Percentiles rank a stretch among this genome's conserved stretches.
These are phyloP conservation scores for Triplophysa tibetana DNA, from an alignment of 2,113 vertebrate genomes.

Conservation along the genomic window DNA sequence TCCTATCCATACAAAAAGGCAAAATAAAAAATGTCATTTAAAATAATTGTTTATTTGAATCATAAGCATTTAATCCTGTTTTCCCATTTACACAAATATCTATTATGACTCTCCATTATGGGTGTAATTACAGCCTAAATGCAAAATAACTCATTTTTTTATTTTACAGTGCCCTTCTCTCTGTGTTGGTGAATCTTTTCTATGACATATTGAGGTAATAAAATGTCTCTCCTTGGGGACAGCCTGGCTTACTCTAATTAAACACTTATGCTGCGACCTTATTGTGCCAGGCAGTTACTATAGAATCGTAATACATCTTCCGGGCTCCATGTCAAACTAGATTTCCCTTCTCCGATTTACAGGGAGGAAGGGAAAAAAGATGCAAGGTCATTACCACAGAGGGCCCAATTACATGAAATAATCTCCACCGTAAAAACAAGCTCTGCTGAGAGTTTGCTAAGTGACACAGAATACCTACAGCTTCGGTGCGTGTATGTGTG, in stretches of 20 bases:
- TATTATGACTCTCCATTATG: constrained; percentile 42
- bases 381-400: constrained; percentile 67
- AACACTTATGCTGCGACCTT: constrained; percentile 75
- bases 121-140: constrained; percentile 53
- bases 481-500: constrained; percentile 25
- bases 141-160: constrained; percentile 20
- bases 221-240: constrained; percentile 72
- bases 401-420: constrained; percentile 62
- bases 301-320: constrained; percentile 62
- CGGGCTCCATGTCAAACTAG: constrained; percentile 63
- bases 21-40: neutral
- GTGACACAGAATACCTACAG: constrained; percentile 43
- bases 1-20: no score
- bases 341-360: constrained; percentile 63
- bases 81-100: neutral
- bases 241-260: constrained; percentile 74
- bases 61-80: neutral
- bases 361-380: constrained; percentile 42
- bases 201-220: constrained; percentile 80
- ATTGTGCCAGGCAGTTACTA: constrained; percentile 70
- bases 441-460: constrained; percentile 52
- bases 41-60: neutral
- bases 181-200: constrained; percentile 59
- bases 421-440: constrained; percentile 59
- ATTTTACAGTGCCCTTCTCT: constrained; percentile 38